Evolutionary conservation across 2,888 invertebrate genomes (phyloP).

Genomic region (Elaeidobius kamerunicus): DNA sequence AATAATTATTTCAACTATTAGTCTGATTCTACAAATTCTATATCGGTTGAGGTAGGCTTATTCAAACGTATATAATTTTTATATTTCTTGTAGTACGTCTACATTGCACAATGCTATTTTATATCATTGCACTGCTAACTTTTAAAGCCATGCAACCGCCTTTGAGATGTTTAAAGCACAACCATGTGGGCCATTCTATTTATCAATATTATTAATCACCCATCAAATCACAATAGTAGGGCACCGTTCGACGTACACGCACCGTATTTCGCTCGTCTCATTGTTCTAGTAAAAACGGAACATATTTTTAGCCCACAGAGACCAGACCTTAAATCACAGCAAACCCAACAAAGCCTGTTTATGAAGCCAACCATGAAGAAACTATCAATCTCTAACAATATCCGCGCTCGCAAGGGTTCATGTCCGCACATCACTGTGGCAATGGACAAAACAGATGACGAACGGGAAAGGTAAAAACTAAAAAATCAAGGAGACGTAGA

Average conservation of each 20-base stretch:
- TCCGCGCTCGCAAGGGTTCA: constrained; percentile 23
- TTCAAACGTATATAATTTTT: too few relatives aligned
- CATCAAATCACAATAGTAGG: constrained; percentile 10
- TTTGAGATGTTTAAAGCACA: too few relatives aligned
- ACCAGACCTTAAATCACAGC: constrained; percentile 19
- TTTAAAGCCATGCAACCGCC: too few relatives aligned
- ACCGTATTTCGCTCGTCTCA: constrained; percentile 7
- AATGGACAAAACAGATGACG: constrained; percentile 25
- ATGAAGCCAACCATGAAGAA: constrained; percentile 20
- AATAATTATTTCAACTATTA: too few relatives aligned
- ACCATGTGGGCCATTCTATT: constrained; percentile 2
- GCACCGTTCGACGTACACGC: constrained; percentile 6
- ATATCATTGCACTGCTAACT: too few relatives aligned
- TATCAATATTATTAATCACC: constrained; percentile 15
- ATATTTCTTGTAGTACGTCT: too few relatives aligned
- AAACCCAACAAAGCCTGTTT: constrained; percentile 27
- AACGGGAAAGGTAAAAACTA: constrained; percentile 23
- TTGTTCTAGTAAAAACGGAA: constrained; percentile 20
- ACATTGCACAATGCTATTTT: too few relatives aligned
- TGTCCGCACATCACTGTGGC: constrained; percentile 16
- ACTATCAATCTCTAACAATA: constrained; percentile 25
- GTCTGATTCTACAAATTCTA: too few relatives aligned
- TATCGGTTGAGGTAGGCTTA: too few relatives aligned
- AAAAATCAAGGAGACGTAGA: constrained; percentile 15
- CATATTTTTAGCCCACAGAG: constrained; percentile 19